phyloP scores from a whole-genome alignment of 2,888 invertebrate genomes.

The Aphodius granarius region DNA sequence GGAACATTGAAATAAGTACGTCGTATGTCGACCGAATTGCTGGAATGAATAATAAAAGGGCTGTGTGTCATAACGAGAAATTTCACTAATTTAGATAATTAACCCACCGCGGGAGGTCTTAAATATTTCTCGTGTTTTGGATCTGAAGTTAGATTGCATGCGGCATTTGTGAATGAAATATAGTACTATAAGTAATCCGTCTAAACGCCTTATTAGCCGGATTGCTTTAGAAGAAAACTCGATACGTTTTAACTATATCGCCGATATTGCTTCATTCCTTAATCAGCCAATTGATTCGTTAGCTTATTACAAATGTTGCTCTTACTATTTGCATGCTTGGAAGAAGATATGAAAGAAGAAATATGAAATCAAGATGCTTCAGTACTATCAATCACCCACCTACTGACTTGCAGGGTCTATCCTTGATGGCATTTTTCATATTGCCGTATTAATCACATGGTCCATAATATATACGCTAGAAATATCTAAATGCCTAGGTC shows the following conservation, averaged over 20 bases:
- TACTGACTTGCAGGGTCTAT: too few species aligned
- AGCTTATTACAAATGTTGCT: too few species aligned
- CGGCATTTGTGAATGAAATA: not conserved
- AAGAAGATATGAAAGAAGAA: too few species aligned
- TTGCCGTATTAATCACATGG: too few species aligned
- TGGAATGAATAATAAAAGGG: conserved; percentile 9
- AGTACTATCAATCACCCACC: too few species aligned
- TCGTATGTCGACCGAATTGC: not conserved
- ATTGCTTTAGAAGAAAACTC: not conserved
- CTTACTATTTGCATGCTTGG: too few species aligned
- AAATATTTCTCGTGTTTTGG: conserved; percentile 3
- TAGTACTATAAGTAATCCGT: not conserved
- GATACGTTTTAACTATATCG: not conserved
- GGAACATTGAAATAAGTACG: conserved; percentile 7
- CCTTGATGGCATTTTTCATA: too few species aligned
- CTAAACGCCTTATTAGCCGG: not conserved
- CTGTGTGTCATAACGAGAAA: conserved; percentile 4
- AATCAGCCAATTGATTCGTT: too few species aligned
- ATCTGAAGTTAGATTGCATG: not conserved
- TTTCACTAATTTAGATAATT: conserved; percentile 8
- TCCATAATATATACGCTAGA: too few species aligned
- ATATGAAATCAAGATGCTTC: too few species aligned
- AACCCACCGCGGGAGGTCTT: conserved; percentile 6
- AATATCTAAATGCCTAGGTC: too few species aligned
- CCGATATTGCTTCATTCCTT: too few species aligned